Conservation (phyloP, 2,113 vertebrate species). For the Lamprologus callipterus region DNA sequence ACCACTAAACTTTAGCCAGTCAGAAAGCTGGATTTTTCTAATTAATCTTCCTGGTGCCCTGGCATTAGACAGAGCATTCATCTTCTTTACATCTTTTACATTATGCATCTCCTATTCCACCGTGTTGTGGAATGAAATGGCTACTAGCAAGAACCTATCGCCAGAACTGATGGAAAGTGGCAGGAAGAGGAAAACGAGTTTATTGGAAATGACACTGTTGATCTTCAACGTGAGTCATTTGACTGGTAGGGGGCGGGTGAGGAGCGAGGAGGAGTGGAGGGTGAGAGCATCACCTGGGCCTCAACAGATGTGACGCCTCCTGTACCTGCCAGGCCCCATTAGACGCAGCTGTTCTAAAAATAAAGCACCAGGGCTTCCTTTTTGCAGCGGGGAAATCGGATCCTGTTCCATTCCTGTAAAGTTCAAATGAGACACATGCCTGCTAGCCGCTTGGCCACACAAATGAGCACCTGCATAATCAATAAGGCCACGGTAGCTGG, state of each 20-base stretch:
- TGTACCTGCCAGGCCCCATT: conserved; percentile 75
- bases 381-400: conserved; percentile 44
- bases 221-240: conserved; percentile 70
- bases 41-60: conserved; percentile 57
- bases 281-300: conserved; percentile 62
- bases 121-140: conserved; percentile 67
- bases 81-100: conserved; percentile 65
- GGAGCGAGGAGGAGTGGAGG: conserved; percentile 15
- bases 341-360: conserved; percentile 71
- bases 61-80: conserved; percentile 58
- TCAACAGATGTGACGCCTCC: conserved; percentile 73
- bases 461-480: conserved; percentile 65
- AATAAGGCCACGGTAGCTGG: conserved; percentile 35
- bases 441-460: conserved; percentile 58
- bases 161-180: conserved; percentile 64
- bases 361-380: conserved; percentile 54
- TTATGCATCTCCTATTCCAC: conserved; percentile 61
- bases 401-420: conserved; percentile 62
- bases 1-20: conserved; percentile 18
- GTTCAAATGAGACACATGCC: conserved; percentile 66
- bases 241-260: conserved; percentile 43
- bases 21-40: conserved; percentile 34
- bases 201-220: conserved; percentile 72
- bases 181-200: conserved; percentile 60
- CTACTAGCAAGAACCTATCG: conserved; percentile 56